phyloP scores from a whole-genome alignment of 2,888 invertebrate species.

The Habrosyne pyritoides region DNA sequence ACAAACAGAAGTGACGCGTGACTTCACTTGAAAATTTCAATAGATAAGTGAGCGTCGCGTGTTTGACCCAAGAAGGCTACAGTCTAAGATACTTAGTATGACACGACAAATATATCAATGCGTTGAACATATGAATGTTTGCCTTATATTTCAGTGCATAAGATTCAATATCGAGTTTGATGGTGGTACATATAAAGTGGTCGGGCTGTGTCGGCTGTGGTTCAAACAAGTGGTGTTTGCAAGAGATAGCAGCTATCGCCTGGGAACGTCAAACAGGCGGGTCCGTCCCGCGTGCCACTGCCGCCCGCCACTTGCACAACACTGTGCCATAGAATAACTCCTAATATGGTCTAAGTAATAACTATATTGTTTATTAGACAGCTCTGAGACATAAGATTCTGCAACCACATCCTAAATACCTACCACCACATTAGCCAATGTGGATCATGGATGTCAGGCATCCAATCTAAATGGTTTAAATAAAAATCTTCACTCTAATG shows the following conservation, averaged over 20 bases:
- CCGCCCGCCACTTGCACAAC: constrained; percentile 63
- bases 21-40: constrained; percentile 74
- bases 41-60: constrained; percentile 71
- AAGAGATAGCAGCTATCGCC: constrained; percentile 80
- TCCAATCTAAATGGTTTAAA: no score
- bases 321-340: constrained; percentile 49
- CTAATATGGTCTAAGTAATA: constrained; percentile 14
- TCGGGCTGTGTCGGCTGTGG: constrained; percentile 62
- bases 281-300: constrained; percentile 69
- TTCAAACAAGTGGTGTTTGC: constrained; percentile 81
- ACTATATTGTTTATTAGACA: background rate
- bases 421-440: background rate
- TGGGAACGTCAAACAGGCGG: constrained; percentile 80
- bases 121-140: background rate
- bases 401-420: background rate
- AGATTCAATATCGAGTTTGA: constrained; percentile 23
- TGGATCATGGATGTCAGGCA: no score
- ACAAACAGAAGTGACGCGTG: constrained; percentile 71
- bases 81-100: constrained; percentile 37
- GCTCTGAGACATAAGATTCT: background rate
- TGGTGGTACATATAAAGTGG: constrained; percentile 30
- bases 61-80: constrained; percentile 56
- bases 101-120: constrained; percentile 8
- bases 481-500: no score
- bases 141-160: constrained; percentile 21